Conservation (phyloP, 2,888 invertebrate species). For the Acleris holmiana region DNA sequence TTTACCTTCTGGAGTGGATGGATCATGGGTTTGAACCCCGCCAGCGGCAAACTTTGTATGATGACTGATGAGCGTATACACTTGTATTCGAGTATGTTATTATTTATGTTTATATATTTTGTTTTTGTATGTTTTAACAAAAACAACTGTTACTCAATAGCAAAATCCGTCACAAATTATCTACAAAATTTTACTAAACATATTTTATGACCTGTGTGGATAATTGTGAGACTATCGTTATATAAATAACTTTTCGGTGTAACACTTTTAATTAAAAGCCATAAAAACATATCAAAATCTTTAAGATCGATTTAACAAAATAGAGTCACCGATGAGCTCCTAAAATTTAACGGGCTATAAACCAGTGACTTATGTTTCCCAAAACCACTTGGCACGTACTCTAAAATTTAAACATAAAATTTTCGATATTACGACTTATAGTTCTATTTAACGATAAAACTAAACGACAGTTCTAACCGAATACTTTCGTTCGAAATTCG, state of each 20-base stretch:
- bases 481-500: conserved; percentile 2
- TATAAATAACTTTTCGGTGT: conserved; percentile 25
- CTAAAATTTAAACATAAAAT: conserved; percentile 71
- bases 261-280: conserved; percentile 50
- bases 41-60: no score
- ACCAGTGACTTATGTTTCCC: conserved; percentile 72
- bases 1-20: no score
- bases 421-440: conserved; percentile 80
- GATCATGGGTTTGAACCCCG: no score
- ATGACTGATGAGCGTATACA: no score
- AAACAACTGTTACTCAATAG: no score
- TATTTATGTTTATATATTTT: no score
- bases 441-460: conserved; percentile 77
- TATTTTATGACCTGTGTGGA: background rate
- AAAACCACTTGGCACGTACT: conserved; percentile 46
- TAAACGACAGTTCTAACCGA: conserved; percentile 55
- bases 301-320: conserved; percentile 63
- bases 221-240: background rate
- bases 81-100: no score
- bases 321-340: conserved; percentile 64
- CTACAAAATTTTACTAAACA: no score
- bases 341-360: conserved; percentile 81
- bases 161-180: no score
- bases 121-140: no score
- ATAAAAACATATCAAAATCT: conserved; percentile 37